These are phyloP conservation scores for Psittacula cyanocephala DNA, from an alignment of 2,113 vertebrate species.

Conservation along the genomic window DNA sequence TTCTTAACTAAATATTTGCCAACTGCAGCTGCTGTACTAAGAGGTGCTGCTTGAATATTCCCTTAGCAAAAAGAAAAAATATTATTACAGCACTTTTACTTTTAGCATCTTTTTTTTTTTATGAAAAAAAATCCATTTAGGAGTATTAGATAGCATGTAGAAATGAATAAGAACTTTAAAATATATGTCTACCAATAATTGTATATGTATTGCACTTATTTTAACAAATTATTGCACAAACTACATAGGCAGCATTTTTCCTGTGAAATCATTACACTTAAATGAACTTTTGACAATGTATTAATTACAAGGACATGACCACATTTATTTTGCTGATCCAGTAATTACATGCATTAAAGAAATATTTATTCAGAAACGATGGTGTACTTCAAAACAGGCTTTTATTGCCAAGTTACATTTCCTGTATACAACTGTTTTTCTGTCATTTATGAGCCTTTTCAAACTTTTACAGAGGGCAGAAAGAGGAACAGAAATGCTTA, in stretches of 20 bases:
- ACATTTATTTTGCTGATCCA: conserved; percentile 83
- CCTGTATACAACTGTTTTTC: conserved; percentile 60
- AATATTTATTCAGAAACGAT: conserved; percentile 83
- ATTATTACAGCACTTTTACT: background rate
- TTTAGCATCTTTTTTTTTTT: conserved; percentile 29
- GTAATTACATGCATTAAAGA: conserved; percentile 84
- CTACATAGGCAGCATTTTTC: conserved; percentile 76
- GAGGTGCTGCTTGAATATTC: conserved; percentile 34
- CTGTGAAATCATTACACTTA: conserved; percentile 83
- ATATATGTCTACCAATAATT: conserved; percentile 69
- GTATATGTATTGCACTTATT: conserved; percentile 80
- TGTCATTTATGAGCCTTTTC: conserved; percentile 65
- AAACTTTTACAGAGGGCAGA: conserved; percentile 54
- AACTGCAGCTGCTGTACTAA: conserved; percentile 5
- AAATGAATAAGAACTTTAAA: conserved; percentile 47
- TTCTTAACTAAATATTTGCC: conserved; percentile 69
- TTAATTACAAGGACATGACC: conserved; percentile 85
- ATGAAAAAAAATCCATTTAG: conserved; percentile 19
- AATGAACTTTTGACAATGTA: conserved; percentile 86
- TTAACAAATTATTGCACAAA: conserved; percentile 79
- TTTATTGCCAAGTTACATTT: conserved; percentile 75
- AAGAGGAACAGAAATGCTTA: background rate
- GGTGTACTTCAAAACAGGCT: conserved; percentile 73
- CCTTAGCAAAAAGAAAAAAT: conserved; percentile 14
- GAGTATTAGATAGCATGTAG: conserved; percentile 27